These are phyloP conservation scores for Alosa alosa DNA, from an alignment of 2,113 vertebrate species.

Conservation along the genomic window DNA sequence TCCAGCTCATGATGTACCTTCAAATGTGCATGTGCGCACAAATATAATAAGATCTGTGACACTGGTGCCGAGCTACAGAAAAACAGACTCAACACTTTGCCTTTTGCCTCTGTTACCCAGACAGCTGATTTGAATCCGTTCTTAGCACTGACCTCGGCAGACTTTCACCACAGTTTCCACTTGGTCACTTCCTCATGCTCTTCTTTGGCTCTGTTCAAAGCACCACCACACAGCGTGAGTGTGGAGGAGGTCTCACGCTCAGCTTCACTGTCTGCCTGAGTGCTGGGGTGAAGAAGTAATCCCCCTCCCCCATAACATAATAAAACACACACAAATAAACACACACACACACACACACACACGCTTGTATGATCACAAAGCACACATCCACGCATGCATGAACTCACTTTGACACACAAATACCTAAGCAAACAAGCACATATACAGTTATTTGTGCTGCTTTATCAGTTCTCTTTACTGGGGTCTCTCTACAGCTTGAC, in stretches of 20 bases:
- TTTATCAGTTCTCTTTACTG: background rate
- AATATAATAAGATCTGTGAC: background rate
- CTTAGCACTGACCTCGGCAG: conserved; percentile 2
- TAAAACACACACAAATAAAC: too few species aligned
- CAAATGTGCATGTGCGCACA: background rate
- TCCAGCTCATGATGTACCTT: background rate
- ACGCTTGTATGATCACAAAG: too few species aligned
- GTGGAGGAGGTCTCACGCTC: background rate
- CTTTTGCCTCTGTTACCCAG: background rate
- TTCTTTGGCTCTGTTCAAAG: background rate
- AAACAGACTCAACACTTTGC: background rate
- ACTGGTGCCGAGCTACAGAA: background rate
- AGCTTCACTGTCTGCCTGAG: background rate
- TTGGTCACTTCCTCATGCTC: conserved; percentile 28
- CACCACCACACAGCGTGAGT: background rate
- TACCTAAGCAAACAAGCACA: background rate
- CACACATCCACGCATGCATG: background rate
- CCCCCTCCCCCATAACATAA: too few species aligned
- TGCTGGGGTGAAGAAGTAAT: background rate
- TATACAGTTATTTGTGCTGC: background rate
- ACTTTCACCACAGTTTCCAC: conserved; percentile 39
- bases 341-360: background rate
- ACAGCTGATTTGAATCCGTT: conserved; percentile 28
- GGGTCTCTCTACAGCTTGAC: background rate
- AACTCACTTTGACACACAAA: background rate